These are phyloP conservation scores for Luperina nickerlii DNA, from an alignment of 2,888 invertebrate genomes.

Conservation along the genomic window DNA sequence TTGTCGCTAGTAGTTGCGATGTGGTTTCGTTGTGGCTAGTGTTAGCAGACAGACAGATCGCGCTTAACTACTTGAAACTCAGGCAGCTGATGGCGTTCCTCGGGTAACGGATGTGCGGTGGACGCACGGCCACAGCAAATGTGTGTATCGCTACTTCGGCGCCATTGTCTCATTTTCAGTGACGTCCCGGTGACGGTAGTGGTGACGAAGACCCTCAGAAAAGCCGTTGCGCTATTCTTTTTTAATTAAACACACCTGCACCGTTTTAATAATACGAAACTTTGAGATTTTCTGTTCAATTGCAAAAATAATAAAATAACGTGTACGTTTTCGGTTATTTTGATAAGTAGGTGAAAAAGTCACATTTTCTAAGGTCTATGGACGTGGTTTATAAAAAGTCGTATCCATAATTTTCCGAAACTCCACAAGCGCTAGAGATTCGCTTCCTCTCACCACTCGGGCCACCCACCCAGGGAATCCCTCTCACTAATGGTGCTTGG, in stretches of 20 bases:
- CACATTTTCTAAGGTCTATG: neutral
- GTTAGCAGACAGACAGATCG: neutral
- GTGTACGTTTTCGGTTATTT: too few species aligned
- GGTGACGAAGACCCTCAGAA: neutral
- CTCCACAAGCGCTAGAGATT: conserved; percentile 26
- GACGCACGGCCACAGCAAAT: neutral
- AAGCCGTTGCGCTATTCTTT: neutral
- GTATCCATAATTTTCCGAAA: neutral
- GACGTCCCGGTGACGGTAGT: neutral
- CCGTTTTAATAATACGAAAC: too few species aligned
- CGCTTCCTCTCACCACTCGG: conserved; percentile 47
- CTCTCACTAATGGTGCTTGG: conserved; percentile 85
- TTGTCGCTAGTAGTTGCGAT: neutral
- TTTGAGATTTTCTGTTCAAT: neutral
- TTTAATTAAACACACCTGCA: neutral
- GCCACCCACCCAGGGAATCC: conserved; percentile 73
- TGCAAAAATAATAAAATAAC: neutral
- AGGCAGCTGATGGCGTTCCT: neutral
- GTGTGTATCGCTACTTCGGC: neutral
- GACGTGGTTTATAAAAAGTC: neutral
- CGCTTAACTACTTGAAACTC: neutral
- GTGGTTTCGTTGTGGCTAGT: neutral
- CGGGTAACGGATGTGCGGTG: neutral
- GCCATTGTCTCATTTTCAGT: neutral
- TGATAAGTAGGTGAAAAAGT: neutral